Base-by-base conservation (phyloP, 2,797 vertebrate species). In the Margarornis squamiger region DNA sequence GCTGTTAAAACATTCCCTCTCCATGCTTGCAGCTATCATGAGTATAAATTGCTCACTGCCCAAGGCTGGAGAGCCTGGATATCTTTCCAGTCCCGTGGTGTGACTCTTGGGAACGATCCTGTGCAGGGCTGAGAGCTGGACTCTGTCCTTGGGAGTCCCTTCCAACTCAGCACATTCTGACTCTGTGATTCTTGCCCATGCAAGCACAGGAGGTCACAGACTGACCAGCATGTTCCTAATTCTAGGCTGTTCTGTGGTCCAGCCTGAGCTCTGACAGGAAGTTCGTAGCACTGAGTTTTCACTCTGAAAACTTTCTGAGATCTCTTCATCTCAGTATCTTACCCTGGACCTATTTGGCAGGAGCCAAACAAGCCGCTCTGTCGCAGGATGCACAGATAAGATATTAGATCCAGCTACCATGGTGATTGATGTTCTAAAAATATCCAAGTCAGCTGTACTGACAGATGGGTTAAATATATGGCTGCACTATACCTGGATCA, bases 401-500 rank as follows among this genome's bases (percentile, higher is more conserved):
- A 66, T 90, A 88, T 78, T 75, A 95, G 80, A 78, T 49, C 73
- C 39, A 86, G 93, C 73, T 95, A 86, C 71, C 67, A 76, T 63
- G 66, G 86, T 70, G 92, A 95, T 38, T 79, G 92, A 90, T 86
- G 65, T 43, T 72, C 95, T 91, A 87, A 95, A 92, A 93, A 89
- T 67, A 92, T 14, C 65, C 41, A 80, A 58, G 75, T 91, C 86
- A 91, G 77, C 78, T 91, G 88, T 70, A 77, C 82, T 95, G 83
- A 92, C 81, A 93, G 87, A 92, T 93, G 58, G 79, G 61, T 85
- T 95, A 96, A 91, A 80, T 86, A 54, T 36, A 74, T 19, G 46
- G 24, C 68, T 95, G 72, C 52, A 80, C 55, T 88, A 62, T 86
- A 94, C 88, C 91, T 75, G 86, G 87, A 88, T 65, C 73, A 61